phyloP scores from a whole-genome alignment of 2,888 invertebrate genomes.

The Adela reaumurella region DNA sequence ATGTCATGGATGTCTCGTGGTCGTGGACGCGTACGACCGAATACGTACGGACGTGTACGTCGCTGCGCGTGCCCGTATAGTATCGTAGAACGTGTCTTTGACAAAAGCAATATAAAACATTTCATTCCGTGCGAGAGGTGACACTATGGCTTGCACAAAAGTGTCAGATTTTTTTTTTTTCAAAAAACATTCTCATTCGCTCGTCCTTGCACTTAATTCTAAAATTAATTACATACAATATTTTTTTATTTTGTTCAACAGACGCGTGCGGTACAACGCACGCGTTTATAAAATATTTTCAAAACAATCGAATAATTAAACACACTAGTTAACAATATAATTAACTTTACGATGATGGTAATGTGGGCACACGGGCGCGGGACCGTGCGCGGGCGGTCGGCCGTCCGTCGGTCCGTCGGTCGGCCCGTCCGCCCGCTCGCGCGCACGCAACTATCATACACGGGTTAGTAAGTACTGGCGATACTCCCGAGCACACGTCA shows the following conservation, averaged over 20 bases:
- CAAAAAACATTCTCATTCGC: constrained; percentile 47
- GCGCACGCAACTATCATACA: not conserved
- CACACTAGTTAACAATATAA: constrained; percentile 56
- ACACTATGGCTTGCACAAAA: constrained; percentile 37
- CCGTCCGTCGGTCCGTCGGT: not conserved
- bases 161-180: not conserved
- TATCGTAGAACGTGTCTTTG: constrained; percentile 24
- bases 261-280: constrained; percentile 47
- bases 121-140: constrained; percentile 52
- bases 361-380: constrained; percentile 15
- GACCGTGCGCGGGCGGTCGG: constrained; percentile 16
- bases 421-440: constrained; percentile 15
- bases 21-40: not conserved
- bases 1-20: not conserved
- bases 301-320: constrained; percentile 58
- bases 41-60: not conserved
- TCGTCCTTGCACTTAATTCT: constrained; percentile 53
- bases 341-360: constrained; percentile 25
- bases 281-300: constrained; percentile 57
- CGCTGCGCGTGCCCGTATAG: not conserved
- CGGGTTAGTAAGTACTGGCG: not conserved
- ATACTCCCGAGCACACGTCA: not conserved
- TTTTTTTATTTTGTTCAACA: constrained; percentile 53
- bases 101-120: constrained; percentile 53
- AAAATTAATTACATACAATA: constrained; percentile 58